Percentiles rank a stretch among this genome's conserved stretches.
phyloP scores from a whole-genome alignment of 92 coral and sea anemone genomes.

The Meandrina meandrites region DNA sequence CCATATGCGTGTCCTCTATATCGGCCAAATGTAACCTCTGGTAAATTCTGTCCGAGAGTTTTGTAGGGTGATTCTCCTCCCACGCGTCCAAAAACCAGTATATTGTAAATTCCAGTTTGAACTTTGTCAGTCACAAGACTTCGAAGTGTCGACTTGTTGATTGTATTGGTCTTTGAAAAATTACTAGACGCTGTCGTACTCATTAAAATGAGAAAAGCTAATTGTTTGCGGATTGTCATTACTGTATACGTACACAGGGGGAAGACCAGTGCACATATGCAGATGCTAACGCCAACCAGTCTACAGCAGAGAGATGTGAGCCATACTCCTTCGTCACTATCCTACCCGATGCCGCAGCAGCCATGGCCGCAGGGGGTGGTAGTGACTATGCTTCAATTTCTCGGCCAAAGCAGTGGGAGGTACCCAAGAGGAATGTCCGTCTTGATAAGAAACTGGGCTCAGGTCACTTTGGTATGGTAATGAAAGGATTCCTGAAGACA shows the following conservation, averaged over 20 bases:
- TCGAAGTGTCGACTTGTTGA: too few relatives aligned
- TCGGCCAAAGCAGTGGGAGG: conserved; percentile 75
- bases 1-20: too few relatives aligned
- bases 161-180: too few relatives aligned
- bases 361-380: conserved; percentile 30
- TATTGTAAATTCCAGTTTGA: too few relatives aligned
- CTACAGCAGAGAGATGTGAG: conserved; percentile 2
- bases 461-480: conserved; percentile 93
- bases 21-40: too few relatives aligned
- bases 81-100: too few relatives aligned
- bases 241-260: not conserved
- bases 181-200: too few relatives aligned
- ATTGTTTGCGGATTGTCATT: too few relatives aligned
- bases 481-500: conserved; percentile 75
- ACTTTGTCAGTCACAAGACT: too few relatives aligned
- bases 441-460: conserved; percentile 73
- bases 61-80: too few relatives aligned
- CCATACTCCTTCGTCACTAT: conserved; percentile 46
- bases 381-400: conserved; percentile 62
- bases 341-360: conserved; percentile 13
- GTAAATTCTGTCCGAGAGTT: too few relatives aligned
- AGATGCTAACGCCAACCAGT: not conserved
- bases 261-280: not conserved
- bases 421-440: conserved; percentile 76
- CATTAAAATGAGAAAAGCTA: too few relatives aligned